A percentile compares a stretch with the other conserved stretches of the same genome.
These are phyloP conservation scores for Galeopsomyia nigrocyanea DNA, from an alignment of 2,888 invertebrate species.

Conservation along the genomic window DNA sequence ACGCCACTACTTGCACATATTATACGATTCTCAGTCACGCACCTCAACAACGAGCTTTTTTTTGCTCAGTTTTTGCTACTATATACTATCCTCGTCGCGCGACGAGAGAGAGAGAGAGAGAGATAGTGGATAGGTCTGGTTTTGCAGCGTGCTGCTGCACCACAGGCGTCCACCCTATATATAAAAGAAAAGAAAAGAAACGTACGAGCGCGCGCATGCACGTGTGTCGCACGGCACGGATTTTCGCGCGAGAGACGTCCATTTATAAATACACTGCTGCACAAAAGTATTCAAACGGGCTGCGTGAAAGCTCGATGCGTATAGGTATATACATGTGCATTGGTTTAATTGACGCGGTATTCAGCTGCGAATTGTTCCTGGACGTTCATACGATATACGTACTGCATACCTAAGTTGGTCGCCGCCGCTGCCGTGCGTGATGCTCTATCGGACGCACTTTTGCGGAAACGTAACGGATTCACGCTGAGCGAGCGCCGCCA, in stretches of 20 bases:
- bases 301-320: too few relatives aligned
- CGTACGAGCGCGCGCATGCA: not conserved
- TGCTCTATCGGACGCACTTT: not conserved
- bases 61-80: not conserved
- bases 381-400: conserved; percentile 5
- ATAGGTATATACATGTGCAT: too few relatives aligned
- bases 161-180: conserved; percentile 29
- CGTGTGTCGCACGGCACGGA: not conserved
- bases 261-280: too few relatives aligned
- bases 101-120: not conserved
- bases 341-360: too few relatives aligned
- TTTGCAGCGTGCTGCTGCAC: conserved; percentile 15
- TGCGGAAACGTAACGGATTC: conserved; percentile 30
- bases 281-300: too few relatives aligned
- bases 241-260: conserved; percentile 13
- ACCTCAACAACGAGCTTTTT: not conserved
- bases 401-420: conserved; percentile 5
- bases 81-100: not conserved
- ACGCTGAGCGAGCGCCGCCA: not conserved
- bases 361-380: conserved; percentile 8
- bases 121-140: conserved; percentile 51
- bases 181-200: conserved; percentile 5
- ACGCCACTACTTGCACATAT: too few relatives aligned
- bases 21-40: too few relatives aligned
- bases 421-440: not conserved